A percentile compares a stretch with the other conserved stretches of the same genome.
Evolutionary conservation across 2,113 vertebrate species (phyloP).

Genomic region (Trematocara nigrifrons): DNA sequence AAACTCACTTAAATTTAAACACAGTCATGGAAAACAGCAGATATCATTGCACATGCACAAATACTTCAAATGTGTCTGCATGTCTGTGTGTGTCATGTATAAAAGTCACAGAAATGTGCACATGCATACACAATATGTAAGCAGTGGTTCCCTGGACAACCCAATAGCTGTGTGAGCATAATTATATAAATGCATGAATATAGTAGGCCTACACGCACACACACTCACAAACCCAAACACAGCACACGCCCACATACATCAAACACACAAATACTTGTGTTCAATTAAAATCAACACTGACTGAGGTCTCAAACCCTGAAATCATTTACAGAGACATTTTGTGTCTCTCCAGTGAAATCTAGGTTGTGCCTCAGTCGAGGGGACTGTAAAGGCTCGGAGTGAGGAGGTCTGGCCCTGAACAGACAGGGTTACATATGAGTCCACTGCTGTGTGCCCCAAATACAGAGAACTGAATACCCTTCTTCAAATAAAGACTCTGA

Average conservation of each 20-base stretch:
- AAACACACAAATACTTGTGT: conserved; percentile 15
- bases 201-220: not conserved
- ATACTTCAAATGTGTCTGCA: not conserved
- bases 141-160: not conserved
- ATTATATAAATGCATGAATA: not conserved
- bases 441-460: conserved; percentile 3
- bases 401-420: conserved; percentile 7
- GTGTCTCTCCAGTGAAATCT: conserved; percentile 15
- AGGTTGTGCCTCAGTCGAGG: not conserved
- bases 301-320: conserved; percentile 28
- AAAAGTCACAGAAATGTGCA: not conserved
- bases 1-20: not conserved
- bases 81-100: not conserved
- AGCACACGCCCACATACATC: not conserved
- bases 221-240: not conserved
- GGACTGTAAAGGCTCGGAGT: not conserved
- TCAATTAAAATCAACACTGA: conserved; percentile 51
- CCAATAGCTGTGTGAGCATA: not conserved
- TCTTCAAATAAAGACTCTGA: conserved; percentile 43
- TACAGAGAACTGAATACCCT: not conserved
- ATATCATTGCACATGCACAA: not conserved
- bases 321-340: conserved; percentile 28
- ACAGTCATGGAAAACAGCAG: not conserved
- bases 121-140: not conserved
- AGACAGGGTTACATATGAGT: conserved; percentile 12